Evolutionary conservation across 1,140 invertebrate genomes (phyloP).

Genomic region (Muscidifurax raptorellus): DNA sequence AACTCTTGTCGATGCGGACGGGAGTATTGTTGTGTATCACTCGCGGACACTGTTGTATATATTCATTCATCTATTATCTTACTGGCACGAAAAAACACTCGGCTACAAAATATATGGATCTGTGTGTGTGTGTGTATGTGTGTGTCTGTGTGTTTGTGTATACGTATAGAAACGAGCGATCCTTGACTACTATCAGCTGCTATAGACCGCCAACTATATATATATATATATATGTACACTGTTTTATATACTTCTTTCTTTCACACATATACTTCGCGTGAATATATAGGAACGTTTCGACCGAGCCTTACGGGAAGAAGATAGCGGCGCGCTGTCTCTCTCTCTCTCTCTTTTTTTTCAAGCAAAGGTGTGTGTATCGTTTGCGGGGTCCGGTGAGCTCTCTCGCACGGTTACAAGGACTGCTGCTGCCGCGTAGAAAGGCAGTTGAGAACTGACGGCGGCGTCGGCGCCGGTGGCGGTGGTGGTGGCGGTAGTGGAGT

Average conservation of each 20-base stretch:
- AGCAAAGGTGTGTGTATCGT: not conserved
- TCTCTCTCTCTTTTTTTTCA: no score
- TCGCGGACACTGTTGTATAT: not conserved
- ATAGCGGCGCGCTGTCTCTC: no score
- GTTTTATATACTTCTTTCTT: no score
- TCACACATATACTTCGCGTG: no score
- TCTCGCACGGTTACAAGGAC: not conserved
- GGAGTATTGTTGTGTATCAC: not conserved
- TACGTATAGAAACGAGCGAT: no score
- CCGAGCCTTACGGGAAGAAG: no score
- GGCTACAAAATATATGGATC: not conserved
- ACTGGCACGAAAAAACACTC: conserved; percentile 1
- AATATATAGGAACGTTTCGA: no score
- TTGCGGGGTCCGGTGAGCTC: not conserved
- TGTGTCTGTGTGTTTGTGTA: no score
- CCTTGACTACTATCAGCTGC: conserved; percentile 17
- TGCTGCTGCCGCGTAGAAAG: conserved; percentile 70
- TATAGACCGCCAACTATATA: conserved; percentile 22
- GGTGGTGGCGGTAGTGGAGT: conserved; percentile 16
- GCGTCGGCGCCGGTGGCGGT: conserved; percentile 54
- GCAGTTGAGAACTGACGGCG: conserved; percentile 77
- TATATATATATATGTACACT: no score
- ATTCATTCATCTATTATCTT: conserved; percentile 1
- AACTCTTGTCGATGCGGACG: not conserved
- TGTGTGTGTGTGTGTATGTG: no score